Evolutionary conservation across 2,888 invertebrate genomes (phyloP), one percentile per base, ranked within the genome.

Genomic region (Harpalus rufipes): DNA sequence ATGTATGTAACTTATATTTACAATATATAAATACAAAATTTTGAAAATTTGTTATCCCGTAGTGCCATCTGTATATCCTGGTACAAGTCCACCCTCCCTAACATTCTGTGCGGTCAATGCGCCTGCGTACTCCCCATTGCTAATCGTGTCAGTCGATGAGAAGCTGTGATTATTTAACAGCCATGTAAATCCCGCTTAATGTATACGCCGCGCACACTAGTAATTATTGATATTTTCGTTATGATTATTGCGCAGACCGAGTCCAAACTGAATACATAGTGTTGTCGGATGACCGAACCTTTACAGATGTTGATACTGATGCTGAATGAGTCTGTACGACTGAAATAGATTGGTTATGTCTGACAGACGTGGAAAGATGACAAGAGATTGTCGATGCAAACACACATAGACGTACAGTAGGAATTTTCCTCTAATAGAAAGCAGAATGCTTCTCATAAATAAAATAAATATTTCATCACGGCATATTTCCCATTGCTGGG

Each of bases 191-290:
- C 81, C 56, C 21, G 32, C 58, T 58, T 63, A 81, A 81, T 63
- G 81, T 63, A 63, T 18, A 81, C 81, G 41, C 81, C 81, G 41
- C 81, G 41, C 81, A 18, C 39, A 14, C 14, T 32, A 32, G 59
- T 81, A 81, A 81, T 81, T 81, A 81, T 81, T 68, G 81, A 81
- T 81, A 81, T 81, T 81, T 81, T 81, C 81, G 81, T 81, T 81
- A 81, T 81, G 81, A 81, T 81, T 65, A 81, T 68, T 81, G 81
- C 81, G 65, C 81, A 81, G 65, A 68, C 78, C 58, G 32, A 32
- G 5, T 32, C 32, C 76, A n/a, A 65, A 72, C 51, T 76, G 76
- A 78, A 78, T 78, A 78, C 78, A 32, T 58, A 74, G 51, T 18
- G 56, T 72, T 32, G 32, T 78, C 58, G 78, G 58, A 14, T 78